Evolutionary conservation across 1,140 invertebrate species (phyloP), one percentile per base, ranked within the genome.

Genomic region (Pseudomyrmex flavicornis): DNA sequence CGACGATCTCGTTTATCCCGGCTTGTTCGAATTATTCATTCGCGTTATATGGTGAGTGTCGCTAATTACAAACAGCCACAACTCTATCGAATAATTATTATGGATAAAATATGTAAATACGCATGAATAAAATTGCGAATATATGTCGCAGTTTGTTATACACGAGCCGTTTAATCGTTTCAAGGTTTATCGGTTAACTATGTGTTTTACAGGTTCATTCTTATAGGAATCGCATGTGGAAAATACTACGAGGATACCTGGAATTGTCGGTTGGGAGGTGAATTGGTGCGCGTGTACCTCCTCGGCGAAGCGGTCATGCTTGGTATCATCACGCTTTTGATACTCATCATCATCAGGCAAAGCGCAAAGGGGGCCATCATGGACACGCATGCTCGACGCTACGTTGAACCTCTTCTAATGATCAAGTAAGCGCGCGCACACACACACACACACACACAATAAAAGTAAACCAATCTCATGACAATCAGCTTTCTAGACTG

Each of bases 1-100:
- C 65, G 97, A 97, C 93, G 97, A 97, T 92, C 95, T 97, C 75
- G 97, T 97, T n/a, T 97, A 97, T 91, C 97, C 97, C 4, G 96
- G 96, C 89, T 94, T 97, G 68, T 97, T 97, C 90, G 97, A 97
- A 94, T 95, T 97, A 79, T 95, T 96, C 66, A 96, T 97, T 89
- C 94, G 97, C 88, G 93, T 96, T 86, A 94, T 97, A 89, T 97
- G 97, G 97, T 97, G 94, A 95, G 95, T 93, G 50, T 75, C 8
- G 4, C 0, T n/a, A 4, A 74, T 22, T n/a, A 44, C 1, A 22
- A 44, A 2, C 0, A 2, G 17, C 0, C 7, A 26, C 5, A 35
- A 35, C 35, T 5, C 15, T 8, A 52, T 12, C 3, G 26, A 70
- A 26, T 2, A 15, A 10, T 69, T 58, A 59, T 22, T 44, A 7